Evolutionary conservation across 2,888 invertebrate genomes (phyloP), one percentile per base, ranked within the genome.

Genomic region (Protonemura montana): DNA sequence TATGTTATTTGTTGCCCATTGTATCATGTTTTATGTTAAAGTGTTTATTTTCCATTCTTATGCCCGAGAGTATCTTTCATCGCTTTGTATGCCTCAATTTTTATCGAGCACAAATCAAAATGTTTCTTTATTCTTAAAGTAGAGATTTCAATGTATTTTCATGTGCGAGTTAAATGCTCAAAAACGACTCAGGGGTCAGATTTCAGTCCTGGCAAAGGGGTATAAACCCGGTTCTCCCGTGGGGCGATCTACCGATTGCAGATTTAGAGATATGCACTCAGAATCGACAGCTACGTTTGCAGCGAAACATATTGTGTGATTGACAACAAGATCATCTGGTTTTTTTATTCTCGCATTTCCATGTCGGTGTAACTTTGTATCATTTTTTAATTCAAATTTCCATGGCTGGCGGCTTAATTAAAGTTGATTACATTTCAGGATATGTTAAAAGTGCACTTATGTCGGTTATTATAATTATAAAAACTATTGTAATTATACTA

Each of bases 1-100:
- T 78, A 21, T 78, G 59, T 59, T 78, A 27, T 78, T 78, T 78
- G 59, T 78, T 78, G 26, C 26, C 78, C 28, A 78, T 78, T 28
- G 78, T 78, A 27, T 10, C 59, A n/a, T 13, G 13, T 59, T 21
- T 59, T 59, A 21, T 59, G 7, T 10, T 21, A 1, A 21, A 59
- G 16, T 7, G 59, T 59, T 59, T 21, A 59, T 59, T 7, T n/a
- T 13, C 59, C 59, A 59, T 59, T 59, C 16, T 16, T 2, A 59
- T 21, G 21, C 59, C 13, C 13, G 59, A 59, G 13, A 10, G 13
- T n/a, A 2, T 59, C 59, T 59, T 59, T 59, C 59, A 59, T 59
- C 13, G 59, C 16, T 59, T 59, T 59, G 59, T 59, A 59, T 59
- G 59, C 59, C 59, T 21, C 59, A 21, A n/a, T 59, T 21, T 59